Percentiles rank a stretch among this genome's conserved stretches.
phyloP scores from a whole-genome alignment of 2,113 vertebrate genomes.

The Willisornis vidua region DNA sequence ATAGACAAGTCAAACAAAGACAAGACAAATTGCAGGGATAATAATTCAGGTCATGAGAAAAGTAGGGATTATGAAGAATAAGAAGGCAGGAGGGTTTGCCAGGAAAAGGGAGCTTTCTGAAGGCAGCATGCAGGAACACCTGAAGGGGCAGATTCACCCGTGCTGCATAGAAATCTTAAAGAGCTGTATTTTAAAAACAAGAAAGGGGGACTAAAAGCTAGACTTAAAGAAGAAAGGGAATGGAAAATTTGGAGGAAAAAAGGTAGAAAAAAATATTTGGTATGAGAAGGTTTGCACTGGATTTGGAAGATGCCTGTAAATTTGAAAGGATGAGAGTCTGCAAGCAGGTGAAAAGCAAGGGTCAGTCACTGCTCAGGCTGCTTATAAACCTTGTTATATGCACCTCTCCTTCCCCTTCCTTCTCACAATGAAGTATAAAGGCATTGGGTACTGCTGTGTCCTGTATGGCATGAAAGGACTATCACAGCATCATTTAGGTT shows the following conservation, averaged over 20 bases:
- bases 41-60: neutral
- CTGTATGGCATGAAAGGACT: neutral
- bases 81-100: neutral
- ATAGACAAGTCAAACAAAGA: neutral
- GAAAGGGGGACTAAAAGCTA: neutral
- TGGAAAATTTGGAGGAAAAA: neutral
- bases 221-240: neutral
- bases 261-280: neutral
- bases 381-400: neutral
- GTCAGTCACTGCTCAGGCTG: neutral
- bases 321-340: neutral
- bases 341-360: neutral
- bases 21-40: slow-evolving; percentile 17
- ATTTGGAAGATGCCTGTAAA: neutral
- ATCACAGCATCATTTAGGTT: neutral
- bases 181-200: neutral
- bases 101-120: neutral
- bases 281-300: neutral
- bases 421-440: neutral
- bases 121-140: neutral
- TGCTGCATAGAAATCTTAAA: rapidly evolving
- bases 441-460: neutral
- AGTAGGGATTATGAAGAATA: neutral
- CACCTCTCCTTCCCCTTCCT: neutral
- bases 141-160: neutral